Percentiles rank a stretch among this genome's conserved stretches.
phyloP scores from a whole-genome alignment of 1,140 invertebrate genomes.

The Penaeus japonicus region DNA sequence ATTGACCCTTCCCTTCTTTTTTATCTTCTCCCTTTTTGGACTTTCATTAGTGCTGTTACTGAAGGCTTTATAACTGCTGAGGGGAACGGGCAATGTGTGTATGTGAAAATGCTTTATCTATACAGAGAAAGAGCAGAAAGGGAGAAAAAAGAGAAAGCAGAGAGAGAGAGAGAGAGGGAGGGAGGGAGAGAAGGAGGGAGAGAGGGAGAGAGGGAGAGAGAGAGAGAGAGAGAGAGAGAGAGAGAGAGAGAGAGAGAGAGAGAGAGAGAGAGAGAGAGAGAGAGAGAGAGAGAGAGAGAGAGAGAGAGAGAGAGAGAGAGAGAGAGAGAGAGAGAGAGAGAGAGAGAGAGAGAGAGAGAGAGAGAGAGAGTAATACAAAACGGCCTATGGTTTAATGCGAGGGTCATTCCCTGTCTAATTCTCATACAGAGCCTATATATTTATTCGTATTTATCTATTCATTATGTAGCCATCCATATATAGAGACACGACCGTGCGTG shows the following conservation, averaged over 20 bases:
- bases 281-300: constrained; percentile 15
- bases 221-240: constrained; percentile 68
- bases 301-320: neutral
- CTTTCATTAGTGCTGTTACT: neutral
- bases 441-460: too few species aligned
- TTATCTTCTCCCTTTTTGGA: neutral
- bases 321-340: neutral
- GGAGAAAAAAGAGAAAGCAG: constrained; percentile 67
- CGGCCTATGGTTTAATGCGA: too few species aligned
- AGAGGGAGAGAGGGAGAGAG: constrained; percentile 58
- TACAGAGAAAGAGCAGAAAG: constrained; percentile 62
- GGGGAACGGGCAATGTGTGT: neutral
- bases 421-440: too few species aligned
- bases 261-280: neutral
- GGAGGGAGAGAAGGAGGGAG: too few species aligned
- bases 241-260: constrained; percentile 65
- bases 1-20: neutral
- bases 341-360: too few species aligned
- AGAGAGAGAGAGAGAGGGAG: too few species aligned
- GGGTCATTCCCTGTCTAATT: too few species aligned
- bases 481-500: too few species aligned
- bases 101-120: neutral
- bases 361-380: too few species aligned
- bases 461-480: too few species aligned
- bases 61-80: too few species aligned